Evolutionary conservation across 1,140 invertebrate species (phyloP).

Genomic region (Anthonomus grandis): DNA sequence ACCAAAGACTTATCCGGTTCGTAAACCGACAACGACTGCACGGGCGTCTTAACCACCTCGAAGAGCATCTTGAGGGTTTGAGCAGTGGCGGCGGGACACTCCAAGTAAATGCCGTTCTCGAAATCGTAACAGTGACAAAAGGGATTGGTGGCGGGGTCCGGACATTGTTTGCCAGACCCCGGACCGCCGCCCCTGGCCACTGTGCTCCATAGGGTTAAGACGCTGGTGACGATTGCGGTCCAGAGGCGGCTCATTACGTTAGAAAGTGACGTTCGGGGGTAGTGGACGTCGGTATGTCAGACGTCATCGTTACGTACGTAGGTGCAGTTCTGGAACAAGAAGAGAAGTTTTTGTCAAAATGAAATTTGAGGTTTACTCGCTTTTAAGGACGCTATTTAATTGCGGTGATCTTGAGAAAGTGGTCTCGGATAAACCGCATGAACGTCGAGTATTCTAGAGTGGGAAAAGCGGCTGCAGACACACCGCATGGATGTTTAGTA

Average conservation of each 20-base stretch:
- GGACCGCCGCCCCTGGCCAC: slow-evolving; percentile 2
- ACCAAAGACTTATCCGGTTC: slow-evolving; percentile 71
- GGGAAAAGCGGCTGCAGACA: no score
- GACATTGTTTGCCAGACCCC: slow-evolving; percentile 51
- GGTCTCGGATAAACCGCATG: no score
- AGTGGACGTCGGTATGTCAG: no score
- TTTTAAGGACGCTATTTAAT: no score
- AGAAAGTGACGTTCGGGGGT: neutral
- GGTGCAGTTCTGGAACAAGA: no score
- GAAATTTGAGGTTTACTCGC: no score
- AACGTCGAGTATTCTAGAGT: no score
- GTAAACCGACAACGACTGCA: slow-evolving; percentile 84
- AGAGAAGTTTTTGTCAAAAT: no score
- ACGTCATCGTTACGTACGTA: no score
- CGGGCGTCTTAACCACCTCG: slow-evolving; percentile 58
- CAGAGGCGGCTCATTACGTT: slow-evolving; percentile 23
- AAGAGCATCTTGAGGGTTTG: slow-evolving; percentile 51
- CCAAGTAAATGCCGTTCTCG: slow-evolving; percentile 84
- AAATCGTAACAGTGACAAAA: slow-evolving; percentile 88
- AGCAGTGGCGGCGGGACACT: slow-evolving; percentile 76
- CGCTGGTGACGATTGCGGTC: slow-evolving; percentile 10
- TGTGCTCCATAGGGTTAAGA: slow-evolving; percentile 14
- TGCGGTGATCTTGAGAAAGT: no score
- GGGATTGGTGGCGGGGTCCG: slow-evolving; percentile 66
- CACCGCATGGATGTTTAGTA: no score